Evolutionary conservation across 1,140 invertebrate species (phyloP), one percentile per base, ranked within the genome.

Genomic region (Rhopalosiphum maidis): DNA sequence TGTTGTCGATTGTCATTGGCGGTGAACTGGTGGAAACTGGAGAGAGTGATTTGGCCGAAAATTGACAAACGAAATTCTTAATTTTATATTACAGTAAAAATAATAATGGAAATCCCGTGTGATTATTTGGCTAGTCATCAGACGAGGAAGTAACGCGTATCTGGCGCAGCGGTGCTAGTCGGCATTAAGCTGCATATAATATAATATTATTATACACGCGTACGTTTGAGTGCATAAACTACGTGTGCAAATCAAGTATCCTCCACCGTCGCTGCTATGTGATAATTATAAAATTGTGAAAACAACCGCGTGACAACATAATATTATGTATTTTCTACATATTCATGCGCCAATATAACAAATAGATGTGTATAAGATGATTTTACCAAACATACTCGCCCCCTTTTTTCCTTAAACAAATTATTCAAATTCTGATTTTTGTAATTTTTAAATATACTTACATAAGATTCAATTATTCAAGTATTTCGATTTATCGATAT

Each of bases 251-350:
- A 89, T 89, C 88, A 55, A 89, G 25, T 89, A 55, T 89, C 35
- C 35, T n/a, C 25, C n/a, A 22, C 37, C 83, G 25, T 37, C 23
- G 48, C 35, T 30, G 48, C 51, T 18, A 18, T 55, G 48, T 25
- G 88, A 89, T 55, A 89, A 89, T 89, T 37, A 89, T 89, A 89
- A 88, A 89, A 89, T 89, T 35, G 48, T 89, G 48, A 54, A 89
- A 89, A 89, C 87, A 23, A 54, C 48, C 1, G 87, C 87, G 46
- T 51, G n/a, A 89, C 87, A 37, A 11, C 43, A 85, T 85, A 85
- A 41, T 85, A 43, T 43, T 87, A 48, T 23, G 6, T 18, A 87
- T n/a, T 6, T 87, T 30, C 30, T 30, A 37, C 83, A 23, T 77
- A 15, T 35, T 15, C n/a, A 1, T 41, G n/a, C 83, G 9, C 23